phyloP scores from a whole-genome alignment of 2,888 invertebrate species.

The Zygaena filipendulae region DNA sequence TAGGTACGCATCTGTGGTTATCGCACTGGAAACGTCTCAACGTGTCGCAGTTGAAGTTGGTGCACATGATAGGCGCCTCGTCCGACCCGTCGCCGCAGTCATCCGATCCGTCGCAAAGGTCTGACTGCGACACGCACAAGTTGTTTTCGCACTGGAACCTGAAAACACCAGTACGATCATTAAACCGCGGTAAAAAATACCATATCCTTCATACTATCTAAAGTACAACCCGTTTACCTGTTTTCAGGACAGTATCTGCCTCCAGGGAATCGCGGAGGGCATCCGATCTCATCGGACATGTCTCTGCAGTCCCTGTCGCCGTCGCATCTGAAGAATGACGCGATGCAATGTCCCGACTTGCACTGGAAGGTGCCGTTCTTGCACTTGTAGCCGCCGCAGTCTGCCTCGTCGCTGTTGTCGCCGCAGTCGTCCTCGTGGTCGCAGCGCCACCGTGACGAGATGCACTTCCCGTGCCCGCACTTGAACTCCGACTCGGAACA shows the following conservation, averaged over 20 bases:
- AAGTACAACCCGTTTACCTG: constrained; percentile 44
- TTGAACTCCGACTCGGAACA: constrained; percentile 95
- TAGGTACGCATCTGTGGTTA: constrained; percentile 87
- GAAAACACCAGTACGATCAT: no score
- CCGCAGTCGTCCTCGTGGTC: constrained; percentile 98
- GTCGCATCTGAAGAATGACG: constrained; percentile 88
- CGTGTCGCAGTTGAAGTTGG: constrained; percentile 87
- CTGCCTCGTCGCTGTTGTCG: constrained; percentile 90
- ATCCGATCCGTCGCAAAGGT: constrained; percentile 92
- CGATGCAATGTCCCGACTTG: constrained; percentile 92
- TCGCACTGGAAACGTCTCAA: constrained; percentile 88
- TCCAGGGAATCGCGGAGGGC: constrained; percentile 88
- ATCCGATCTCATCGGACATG: constrained; percentile 89
- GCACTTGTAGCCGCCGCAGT: constrained; percentile 85
- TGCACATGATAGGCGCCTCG: constrained; percentile 83
- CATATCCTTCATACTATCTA: no score
- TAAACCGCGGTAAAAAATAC: no score
- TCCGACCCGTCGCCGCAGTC: constrained; percentile 95
- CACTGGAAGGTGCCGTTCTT: constrained; percentile 94
- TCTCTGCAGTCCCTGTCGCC: constrained; percentile 91
- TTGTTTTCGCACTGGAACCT: constrained; percentile 94
- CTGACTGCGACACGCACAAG: constrained; percentile 88
- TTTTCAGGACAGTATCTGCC: constrained; percentile 91
- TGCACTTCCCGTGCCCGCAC: constrained; percentile 90
- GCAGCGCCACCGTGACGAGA: constrained; percentile 93